Conservation (phyloP, 2,797 vertebrate species). For the Sarcophilus harrisii region DNA sequence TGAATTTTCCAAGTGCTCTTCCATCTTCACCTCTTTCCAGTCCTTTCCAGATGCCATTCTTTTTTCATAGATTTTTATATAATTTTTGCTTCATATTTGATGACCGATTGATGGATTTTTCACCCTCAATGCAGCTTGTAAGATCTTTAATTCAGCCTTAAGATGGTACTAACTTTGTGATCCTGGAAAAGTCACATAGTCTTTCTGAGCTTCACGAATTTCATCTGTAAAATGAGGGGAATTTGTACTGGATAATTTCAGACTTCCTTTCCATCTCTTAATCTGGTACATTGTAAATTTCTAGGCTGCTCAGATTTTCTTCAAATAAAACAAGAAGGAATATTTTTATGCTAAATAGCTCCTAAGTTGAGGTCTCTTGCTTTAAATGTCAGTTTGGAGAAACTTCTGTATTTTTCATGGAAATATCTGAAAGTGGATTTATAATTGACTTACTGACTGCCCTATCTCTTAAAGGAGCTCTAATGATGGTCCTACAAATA, state of each 20-base stretch:
- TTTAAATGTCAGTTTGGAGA: constrained; percentile 62
- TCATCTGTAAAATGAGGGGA: not conserved
- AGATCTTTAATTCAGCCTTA: not conserved
- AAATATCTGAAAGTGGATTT: constrained; percentile 52
- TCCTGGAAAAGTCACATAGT: not conserved
- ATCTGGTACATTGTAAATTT: not conserved
- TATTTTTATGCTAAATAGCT: constrained; percentile 51
- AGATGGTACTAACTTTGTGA: not conserved
- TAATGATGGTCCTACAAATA: constrained; percentile 77
- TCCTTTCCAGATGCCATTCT: not conserved
- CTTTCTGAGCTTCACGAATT: not conserved
- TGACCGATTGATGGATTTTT: not conserved
- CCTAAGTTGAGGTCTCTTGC: constrained; percentile 60
- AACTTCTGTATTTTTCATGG: constrained; percentile 59
- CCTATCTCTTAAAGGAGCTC: constrained; percentile 71
- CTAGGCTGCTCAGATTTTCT: constrained; percentile 41
- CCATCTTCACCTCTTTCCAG: not conserved
- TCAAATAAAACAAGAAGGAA: constrained; percentile 50
- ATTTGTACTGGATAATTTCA: not conserved
- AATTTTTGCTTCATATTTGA: not conserved
- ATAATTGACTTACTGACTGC: constrained; percentile 77
- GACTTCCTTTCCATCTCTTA: not conserved
- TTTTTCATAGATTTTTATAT: not conserved
- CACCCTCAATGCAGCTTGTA: not conserved
- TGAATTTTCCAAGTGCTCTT: not conserved